These are phyloP conservation scores for Agrilus planipennis DNA, from an alignment of 1,140 invertebrate species.

Conservation along the genomic window DNA sequence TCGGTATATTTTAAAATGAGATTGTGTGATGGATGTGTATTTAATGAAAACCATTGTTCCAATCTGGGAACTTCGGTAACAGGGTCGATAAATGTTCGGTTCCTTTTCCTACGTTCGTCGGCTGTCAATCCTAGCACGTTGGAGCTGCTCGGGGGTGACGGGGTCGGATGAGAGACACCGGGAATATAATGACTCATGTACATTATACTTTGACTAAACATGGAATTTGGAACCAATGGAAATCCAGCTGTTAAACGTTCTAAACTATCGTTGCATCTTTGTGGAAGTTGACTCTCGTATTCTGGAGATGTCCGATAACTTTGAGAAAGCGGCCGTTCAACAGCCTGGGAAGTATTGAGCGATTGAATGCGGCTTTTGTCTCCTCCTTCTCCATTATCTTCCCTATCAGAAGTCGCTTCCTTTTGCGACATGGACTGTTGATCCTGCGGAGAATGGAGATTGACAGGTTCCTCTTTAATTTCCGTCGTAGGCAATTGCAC, in stretches of 20 bases:
- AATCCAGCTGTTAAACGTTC: slow-evolving; percentile 49
- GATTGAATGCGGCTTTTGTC: slow-evolving; percentile 21
- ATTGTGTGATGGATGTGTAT: slow-evolving; percentile 94
- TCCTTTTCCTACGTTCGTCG: slow-evolving; percentile 82
- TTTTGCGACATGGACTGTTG: slow-evolving; percentile 37
- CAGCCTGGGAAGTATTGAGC: slow-evolving; percentile 22
- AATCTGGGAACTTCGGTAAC: slow-evolving; percentile 93
- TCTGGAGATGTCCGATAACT: slow-evolving; percentile 30
- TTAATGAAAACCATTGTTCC: slow-evolving; percentile 94
- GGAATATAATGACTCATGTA: slow-evolving; percentile 83
- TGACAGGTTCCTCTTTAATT: slow-evolving; percentile 38
- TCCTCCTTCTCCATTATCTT: slow-evolving; percentile 24
- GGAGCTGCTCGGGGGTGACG: slow-evolving; percentile 39
- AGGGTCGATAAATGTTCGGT: slow-evolving; percentile 97
- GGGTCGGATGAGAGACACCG: slow-evolving; percentile 39
- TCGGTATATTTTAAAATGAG: slow-evolving; percentile 95
- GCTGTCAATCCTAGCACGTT: slow-evolving; percentile 47
- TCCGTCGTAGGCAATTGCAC: slow-evolving; percentile 23
- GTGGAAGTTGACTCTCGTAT: slow-evolving; percentile 23
- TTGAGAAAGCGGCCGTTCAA: slow-evolving; percentile 18
- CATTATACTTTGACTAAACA: slow-evolving; percentile 78
- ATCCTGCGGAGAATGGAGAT: slow-evolving; percentile 37
- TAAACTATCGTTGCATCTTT: slow-evolving; percentile 26
- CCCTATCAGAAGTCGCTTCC: slow-evolving; percentile 26
- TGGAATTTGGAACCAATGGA: slow-evolving; percentile 68